phyloP scores from a whole-genome alignment of 1,140 invertebrate genomes.

The Drosophila sproati region DNA sequence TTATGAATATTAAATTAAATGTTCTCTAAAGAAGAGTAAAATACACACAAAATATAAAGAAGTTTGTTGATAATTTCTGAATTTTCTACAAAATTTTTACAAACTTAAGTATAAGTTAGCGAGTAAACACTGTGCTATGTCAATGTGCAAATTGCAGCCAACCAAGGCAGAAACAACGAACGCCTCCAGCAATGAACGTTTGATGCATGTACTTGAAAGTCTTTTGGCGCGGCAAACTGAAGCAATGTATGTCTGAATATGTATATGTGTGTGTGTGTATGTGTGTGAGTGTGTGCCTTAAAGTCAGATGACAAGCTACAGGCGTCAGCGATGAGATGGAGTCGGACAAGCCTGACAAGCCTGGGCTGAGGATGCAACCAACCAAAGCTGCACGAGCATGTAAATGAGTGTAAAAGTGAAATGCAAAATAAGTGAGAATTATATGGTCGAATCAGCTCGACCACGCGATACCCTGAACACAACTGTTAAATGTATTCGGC shows the following conservation, averaged over 20 bases:
- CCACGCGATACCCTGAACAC: too few species aligned
- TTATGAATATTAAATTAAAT: too few species aligned
- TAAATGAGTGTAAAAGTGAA: slow-evolving; percentile 52
- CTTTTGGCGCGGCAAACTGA: slow-evolving; percentile 52
- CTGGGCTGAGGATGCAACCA: slow-evolving; percentile 20
- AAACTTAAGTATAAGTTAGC: background rate
- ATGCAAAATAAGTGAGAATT: background rate
- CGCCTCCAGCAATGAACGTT: slow-evolving; percentile 65
- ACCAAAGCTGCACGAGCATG: slow-evolving; percentile 48
- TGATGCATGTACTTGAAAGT: slow-evolving; percentile 77
- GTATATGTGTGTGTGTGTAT: background rate
- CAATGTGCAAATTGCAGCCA: slow-evolving; percentile 37
- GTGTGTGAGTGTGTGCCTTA: slow-evolving; percentile 29
- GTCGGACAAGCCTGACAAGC: slow-evolving; percentile 45
- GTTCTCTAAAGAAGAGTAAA: too few species aligned
- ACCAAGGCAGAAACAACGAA: slow-evolving; percentile 43
- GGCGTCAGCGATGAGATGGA: background rate
- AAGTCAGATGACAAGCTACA: slow-evolving; percentile 68
- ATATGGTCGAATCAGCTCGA: too few species aligned
- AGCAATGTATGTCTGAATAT: slow-evolving; percentile 1
- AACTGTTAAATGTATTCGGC: too few species aligned
- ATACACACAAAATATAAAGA: too few species aligned
- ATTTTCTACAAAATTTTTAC: background rate
- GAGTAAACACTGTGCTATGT: background rate
- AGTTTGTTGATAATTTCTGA: too few species aligned